Base-by-base conservation (phyloP, 2,888 invertebrate species). In the Escarpia spicata region DNA sequence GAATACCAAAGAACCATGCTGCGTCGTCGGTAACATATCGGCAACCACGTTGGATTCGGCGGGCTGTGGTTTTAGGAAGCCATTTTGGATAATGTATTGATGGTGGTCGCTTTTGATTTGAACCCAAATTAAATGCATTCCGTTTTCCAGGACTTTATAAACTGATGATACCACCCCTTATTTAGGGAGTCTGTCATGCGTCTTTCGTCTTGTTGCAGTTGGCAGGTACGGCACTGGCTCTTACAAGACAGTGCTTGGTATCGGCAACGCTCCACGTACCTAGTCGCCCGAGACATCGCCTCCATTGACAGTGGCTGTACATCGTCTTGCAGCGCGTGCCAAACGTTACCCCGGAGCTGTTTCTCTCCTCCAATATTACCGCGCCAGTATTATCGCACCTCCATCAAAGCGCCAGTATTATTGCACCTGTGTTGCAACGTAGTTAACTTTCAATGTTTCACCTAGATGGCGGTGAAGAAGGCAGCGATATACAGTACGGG, bases 211-310 rank as follows among this genome's bases (percentile, higher is more conserved):
- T 43, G 43, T 95, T 96, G 90, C 95, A 96, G 96, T 95, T 93
- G 96, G 95, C 52, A 95, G 94, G 93, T 96, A 95, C 92, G 96
- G 95, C 9, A 94, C 96, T 44, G 96, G 96, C 4, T 96, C 96
- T 43, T 95, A 95, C 95, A 96, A 96, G 94, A 96, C 96, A 31
- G 95, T 96, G 9, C 94, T 96, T 1, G 96, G 96, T 19, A 94
- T 96, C 31, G 96, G 96, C n/a, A 96, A 95, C 93, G 96, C 95
- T 10, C 96, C 96, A 6, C 93, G 96, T 91, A 96, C 96, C 44
- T 96, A 94, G 91, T 37, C 75, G 75, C 26, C 26, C 6, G 26
- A 75, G 19, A 75, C 26, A 75, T 75, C 75, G 75, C n/a, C 75
- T 75, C 75, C 26, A 75, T 26, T 75, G 26, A 75, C 75, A 6